These are phyloP conservation scores for Latrodectus hesperus DNA, from an alignment of 2,888 invertebrate genomes.

Conservation along the genomic window DNA sequence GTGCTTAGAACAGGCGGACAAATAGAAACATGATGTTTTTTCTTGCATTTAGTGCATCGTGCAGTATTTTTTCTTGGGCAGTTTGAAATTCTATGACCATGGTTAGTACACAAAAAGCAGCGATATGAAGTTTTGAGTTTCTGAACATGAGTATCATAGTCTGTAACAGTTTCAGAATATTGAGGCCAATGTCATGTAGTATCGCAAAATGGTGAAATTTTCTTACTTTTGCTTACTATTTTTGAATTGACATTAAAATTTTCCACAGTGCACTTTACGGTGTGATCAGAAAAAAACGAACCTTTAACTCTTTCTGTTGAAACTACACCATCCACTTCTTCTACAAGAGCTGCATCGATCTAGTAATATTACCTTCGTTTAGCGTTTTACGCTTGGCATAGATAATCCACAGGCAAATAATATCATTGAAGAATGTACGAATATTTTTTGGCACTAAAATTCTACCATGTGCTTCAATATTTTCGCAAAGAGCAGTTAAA, in stretches of 20 bases:
- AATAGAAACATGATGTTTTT: background rate
- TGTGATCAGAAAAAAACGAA: too few relatives aligned
- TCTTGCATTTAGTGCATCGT: background rate
- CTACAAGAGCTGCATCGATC: background rate
- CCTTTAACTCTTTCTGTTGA: too few relatives aligned
- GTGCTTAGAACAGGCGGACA: background rate
- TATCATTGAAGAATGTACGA: background rate
- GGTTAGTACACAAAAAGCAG: slow-evolving; percentile 8
- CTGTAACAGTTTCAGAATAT: background rate
- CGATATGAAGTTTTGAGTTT: background rate
- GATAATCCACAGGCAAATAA: background rate
- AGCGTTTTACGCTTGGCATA: background rate
- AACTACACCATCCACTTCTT: too few relatives aligned
- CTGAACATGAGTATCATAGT: background rate
- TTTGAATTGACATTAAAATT: too few relatives aligned
- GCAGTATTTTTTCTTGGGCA: background rate
- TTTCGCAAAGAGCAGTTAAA: background rate
- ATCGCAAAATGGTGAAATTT: too few relatives aligned
- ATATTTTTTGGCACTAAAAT: background rate
- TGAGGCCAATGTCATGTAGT: background rate
- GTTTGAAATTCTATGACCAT: slow-evolving; percentile 2
- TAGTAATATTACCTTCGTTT: background rate
- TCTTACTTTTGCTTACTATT: too few relatives aligned
- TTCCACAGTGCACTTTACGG: too few relatives aligned
- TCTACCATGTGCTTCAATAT: background rate